phyloP scores from a whole-genome alignment of 2,113 vertebrate genomes.

The Narcine bancroftii region DNA sequence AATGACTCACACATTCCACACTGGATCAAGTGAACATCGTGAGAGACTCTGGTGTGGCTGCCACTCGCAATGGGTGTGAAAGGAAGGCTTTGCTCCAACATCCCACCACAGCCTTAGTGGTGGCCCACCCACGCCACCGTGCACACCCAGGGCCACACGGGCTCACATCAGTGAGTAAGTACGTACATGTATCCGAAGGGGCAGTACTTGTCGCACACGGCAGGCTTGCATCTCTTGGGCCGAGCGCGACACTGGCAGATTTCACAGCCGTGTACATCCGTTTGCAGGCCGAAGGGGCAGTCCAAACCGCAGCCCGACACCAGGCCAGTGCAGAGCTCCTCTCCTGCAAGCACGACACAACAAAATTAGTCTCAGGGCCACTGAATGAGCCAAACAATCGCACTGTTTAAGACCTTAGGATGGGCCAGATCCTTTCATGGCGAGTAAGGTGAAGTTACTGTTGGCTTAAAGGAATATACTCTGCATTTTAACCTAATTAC shows the following conservation, averaged over 20 bases:
- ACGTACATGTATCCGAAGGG: slow-evolving; percentile 80
- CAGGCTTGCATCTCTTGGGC: slow-evolving; percentile 73
- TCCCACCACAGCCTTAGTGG: too few species aligned
- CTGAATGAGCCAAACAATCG: too few species aligned
- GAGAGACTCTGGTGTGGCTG: too few species aligned
- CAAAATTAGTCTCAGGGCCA: neutral
- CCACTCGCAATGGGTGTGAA: too few species aligned
- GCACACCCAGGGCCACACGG: too few species aligned
- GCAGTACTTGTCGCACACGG: slow-evolving; percentile 72
- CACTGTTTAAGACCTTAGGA: neutral
- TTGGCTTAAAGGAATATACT: neutral
- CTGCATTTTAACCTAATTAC: neutral
- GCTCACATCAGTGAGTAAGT: neutral
- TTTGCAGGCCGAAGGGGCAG: slow-evolving; percentile 73
- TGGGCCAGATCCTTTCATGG: neutral
- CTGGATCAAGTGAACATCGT: neutral
- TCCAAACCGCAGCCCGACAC: slow-evolving; percentile 65
- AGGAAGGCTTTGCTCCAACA: too few species aligned
- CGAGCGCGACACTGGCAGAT: slow-evolving; percentile 73
- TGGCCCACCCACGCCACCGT: too few species aligned
- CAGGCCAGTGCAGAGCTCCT: slow-evolving; percentile 64
- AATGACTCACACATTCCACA: neutral
- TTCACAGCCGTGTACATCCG: slow-evolving; percentile 66
- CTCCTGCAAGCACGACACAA: slow-evolving; percentile 56
- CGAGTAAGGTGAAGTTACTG: neutral